Percentiles rank a stretch among this genome's conserved stretches.
Evolutionary conservation across 2,888 invertebrate species (phyloP).

Genomic region (Chymomyza caudatula): DNA sequence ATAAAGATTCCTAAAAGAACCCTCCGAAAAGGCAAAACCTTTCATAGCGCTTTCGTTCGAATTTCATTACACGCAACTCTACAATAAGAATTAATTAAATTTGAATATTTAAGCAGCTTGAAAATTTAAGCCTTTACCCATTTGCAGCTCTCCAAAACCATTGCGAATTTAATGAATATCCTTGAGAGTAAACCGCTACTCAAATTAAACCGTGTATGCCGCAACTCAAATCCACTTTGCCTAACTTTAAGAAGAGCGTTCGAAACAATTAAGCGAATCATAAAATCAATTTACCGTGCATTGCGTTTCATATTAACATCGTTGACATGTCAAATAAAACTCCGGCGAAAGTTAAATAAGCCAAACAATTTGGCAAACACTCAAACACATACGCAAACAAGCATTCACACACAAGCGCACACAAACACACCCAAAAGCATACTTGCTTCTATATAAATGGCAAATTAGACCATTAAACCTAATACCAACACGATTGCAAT

Average conservation of each 20-base stretch:
- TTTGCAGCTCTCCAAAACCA: neutral
- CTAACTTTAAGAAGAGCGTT: neutral
- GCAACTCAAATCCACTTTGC: neutral
- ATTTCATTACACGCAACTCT: neutral
- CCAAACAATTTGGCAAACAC: constrained; percentile 33
- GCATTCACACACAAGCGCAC: neutral
- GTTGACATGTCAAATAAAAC: constrained; percentile 51
- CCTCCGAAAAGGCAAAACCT: too few relatives aligned
- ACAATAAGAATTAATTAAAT: neutral
- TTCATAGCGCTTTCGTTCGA: neutral
- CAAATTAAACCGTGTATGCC: neutral
- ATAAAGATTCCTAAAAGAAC: too few relatives aligned
- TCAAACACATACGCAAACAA: neutral
- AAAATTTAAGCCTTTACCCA: neutral
- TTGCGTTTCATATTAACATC: constrained; percentile 43
- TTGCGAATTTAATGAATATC: neutral
- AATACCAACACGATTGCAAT: constrained; percentile 73
- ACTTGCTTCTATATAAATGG: constrained; percentile 16
- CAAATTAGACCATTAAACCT: constrained; percentile 67
- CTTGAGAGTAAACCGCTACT: neutral
- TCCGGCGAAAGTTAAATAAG: constrained; percentile 18
- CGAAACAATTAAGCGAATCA: constrained; percentile 48
- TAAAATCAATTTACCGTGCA: constrained; percentile 45
- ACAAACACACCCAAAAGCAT: constrained; percentile 12
- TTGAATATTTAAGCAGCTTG: neutral